phyloP scores from a whole-genome alignment of 2,888 invertebrate genomes.

The Cryptus viduatorius region DNA sequence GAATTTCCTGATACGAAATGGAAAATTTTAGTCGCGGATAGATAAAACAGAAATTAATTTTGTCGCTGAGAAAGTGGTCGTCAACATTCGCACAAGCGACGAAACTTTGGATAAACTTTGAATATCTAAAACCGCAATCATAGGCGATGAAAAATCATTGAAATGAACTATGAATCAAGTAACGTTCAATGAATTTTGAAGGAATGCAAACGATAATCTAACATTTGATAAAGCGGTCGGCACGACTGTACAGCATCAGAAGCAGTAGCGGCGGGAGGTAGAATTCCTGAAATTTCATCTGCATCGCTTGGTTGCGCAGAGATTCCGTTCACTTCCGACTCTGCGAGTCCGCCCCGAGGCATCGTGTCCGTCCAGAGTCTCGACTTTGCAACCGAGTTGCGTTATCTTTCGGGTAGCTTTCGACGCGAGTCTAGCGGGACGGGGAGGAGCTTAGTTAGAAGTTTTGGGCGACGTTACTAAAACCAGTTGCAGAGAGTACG shows the following conservation, averaged over 20 bases:
- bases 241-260: not conserved
- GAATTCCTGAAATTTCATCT: conserved; percentile 14
- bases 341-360: conserved; percentile 9
- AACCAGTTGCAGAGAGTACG: conserved; percentile 39
- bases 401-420: conserved; percentile 57
- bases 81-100: not conserved
- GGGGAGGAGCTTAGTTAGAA: conserved; percentile 46
- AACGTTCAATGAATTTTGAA: not conserved
- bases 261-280: not conserved
- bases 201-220: not conserved
- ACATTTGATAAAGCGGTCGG: not conserved
- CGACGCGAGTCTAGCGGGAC: conserved; percentile 32
- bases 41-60: too few species aligned
- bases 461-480: conserved; percentile 47
- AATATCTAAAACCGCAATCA: too few species aligned
- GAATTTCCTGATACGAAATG: conserved; percentile 74
- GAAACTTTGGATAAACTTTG: not conserved
- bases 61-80: too few species aligned
- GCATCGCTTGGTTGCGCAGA: not conserved
- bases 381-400: conserved; percentile 38
- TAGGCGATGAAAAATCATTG: not conserved
- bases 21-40: conserved; percentile 77
- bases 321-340: conserved; percentile 17
- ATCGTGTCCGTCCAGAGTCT: conserved; percentile 46
- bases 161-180: not conserved